Conservation (phyloP, 2,113 vertebrate species). For the Nothobranchius furzeri region DNA sequence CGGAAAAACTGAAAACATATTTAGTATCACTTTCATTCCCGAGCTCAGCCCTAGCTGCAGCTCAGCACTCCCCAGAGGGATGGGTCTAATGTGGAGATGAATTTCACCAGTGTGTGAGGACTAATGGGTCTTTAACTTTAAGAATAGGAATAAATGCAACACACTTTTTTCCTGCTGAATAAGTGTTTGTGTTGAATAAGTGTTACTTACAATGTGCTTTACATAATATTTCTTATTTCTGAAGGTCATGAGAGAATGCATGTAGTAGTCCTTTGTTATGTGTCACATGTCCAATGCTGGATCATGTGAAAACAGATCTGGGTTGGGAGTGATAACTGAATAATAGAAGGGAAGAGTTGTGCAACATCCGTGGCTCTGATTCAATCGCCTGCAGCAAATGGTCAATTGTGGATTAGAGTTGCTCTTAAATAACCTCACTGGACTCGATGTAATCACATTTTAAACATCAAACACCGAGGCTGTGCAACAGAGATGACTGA, state of each 20-base stretch:
- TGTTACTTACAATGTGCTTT: too few relatives aligned
- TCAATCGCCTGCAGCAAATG: constrained; percentile 6
- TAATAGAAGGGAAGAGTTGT: constrained; percentile 24
- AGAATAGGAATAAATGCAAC: too few relatives aligned
- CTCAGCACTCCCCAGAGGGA: too few relatives aligned
- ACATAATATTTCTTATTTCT: background rate
- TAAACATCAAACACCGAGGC: constrained; percentile 12
- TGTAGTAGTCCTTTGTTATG: background rate
- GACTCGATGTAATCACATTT: constrained; percentile 43
- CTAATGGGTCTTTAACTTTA: too few relatives aligned
- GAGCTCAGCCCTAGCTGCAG: too few relatives aligned
- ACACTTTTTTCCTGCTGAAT: too few relatives aligned
- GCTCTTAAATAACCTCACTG: constrained; percentile 12
- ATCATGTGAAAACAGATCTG: background rate
- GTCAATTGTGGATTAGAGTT: constrained; percentile 39
- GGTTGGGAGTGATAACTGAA: constrained; percentile 10
- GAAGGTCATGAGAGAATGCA: too few relatives aligned
- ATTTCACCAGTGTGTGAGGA: too few relatives aligned
- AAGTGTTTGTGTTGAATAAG: too few relatives aligned
- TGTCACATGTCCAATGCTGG: background rate
- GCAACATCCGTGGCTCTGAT: constrained; percentile 24
- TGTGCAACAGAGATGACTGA: constrained; percentile 7
- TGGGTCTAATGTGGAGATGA: too few relatives aligned
- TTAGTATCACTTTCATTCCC: too few relatives aligned
- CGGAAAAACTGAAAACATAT: too few relatives aligned